These are phyloP conservation scores for Meiosimyza decipiens DNA, from an alignment of 2,888 invertebrate genomes.

Conservation along the genomic window DNA sequence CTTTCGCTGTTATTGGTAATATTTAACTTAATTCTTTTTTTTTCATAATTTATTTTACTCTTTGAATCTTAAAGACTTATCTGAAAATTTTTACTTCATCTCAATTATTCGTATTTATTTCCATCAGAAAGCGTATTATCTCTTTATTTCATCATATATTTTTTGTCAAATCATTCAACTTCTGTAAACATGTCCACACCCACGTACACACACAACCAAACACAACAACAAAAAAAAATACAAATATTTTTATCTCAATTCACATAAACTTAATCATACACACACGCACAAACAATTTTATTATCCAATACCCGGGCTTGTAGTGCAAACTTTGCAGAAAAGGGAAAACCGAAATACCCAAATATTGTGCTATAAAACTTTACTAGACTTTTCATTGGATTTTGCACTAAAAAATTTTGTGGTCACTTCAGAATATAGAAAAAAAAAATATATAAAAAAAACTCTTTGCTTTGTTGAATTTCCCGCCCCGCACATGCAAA, in stretches of 20 bases:
- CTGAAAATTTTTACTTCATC: too few relatives aligned
- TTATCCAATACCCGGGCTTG: neutral
- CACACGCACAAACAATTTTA: neutral
- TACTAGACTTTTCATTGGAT: neutral
- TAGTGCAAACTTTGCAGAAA: neutral
- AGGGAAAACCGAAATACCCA: neutral
- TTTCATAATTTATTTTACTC: too few relatives aligned
- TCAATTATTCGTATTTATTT: too few relatives aligned
- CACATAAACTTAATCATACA: conserved; percentile 8
- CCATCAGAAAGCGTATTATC: too few relatives aligned
- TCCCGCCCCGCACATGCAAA: conserved; percentile 2
- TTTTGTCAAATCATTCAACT: too few relatives aligned
- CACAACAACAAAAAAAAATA: neutral
- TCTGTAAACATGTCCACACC: too few relatives aligned
- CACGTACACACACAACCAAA: neutral
- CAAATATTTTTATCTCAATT: conserved; percentile 7
- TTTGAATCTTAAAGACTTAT: too few relatives aligned
- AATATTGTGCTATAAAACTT: neutral
- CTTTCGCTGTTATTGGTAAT: too few relatives aligned
- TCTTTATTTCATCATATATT: too few relatives aligned
- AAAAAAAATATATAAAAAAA: too few relatives aligned
- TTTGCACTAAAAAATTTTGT: neutral
- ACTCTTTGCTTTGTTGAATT: conserved; percentile 3
- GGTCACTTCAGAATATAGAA: too few relatives aligned
- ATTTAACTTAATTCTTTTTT: too few relatives aligned